These are phyloP conservation scores for Salvelinus alpinus DNA, from an alignment of 2,113 vertebrate species.

Conservation along the genomic window DNA sequence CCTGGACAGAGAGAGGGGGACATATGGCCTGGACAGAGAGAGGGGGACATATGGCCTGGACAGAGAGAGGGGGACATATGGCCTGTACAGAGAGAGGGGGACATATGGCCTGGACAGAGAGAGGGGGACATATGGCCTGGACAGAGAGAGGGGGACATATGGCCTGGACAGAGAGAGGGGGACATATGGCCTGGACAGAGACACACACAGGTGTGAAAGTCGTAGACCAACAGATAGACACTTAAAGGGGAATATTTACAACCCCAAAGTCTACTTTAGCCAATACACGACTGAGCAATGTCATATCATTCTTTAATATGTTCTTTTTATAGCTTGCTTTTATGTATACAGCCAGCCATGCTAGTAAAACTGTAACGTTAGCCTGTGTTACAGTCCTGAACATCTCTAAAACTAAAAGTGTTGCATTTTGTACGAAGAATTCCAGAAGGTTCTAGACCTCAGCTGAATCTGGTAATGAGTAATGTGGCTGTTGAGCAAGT, in stretches of 20 bases:
- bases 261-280: not conserved
- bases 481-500: too few species aligned
- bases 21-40: too few species aligned
- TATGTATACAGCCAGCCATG: not conserved
- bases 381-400: not conserved
- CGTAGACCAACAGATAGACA: not conserved
- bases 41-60: too few species aligned
- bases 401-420: not conserved
- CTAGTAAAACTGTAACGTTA: not conserved
- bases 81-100: too few species aligned
- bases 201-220: not conserved
- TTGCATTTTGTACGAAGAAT: not conserved
- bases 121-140: too few species aligned
- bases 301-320: not conserved
- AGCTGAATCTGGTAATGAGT: not conserved
- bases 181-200: too few species aligned
- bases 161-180: too few species aligned
- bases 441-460: not conserved
- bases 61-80: too few species aligned
- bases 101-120: too few species aligned
- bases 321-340: not conserved
- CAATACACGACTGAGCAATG: not conserved
- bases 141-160: too few species aligned
- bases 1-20: too few species aligned
- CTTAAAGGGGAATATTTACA: not conserved